Evolutionary conservation across 2,113 vertebrate species (phyloP).

Genomic region (Perccottus glenii): DNA sequence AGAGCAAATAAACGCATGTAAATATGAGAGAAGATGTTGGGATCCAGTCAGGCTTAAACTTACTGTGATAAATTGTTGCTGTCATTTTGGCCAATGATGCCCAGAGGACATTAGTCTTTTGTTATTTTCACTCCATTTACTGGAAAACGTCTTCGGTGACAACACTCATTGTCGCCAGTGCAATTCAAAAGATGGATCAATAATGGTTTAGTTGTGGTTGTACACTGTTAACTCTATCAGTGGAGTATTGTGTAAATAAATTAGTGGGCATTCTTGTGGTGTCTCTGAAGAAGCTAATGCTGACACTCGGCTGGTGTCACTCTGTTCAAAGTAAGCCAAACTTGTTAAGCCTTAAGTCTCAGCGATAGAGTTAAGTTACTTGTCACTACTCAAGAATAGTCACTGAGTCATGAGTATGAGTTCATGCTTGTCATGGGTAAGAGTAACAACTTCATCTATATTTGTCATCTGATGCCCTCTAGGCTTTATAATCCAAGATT

Average conservation of each 20-base stretch:
- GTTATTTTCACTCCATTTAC: conserved; percentile 30
- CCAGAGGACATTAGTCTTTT: conserved; percentile 24
- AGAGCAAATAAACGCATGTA: not conserved
- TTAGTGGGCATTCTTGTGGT: not conserved
- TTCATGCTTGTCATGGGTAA: not conserved
- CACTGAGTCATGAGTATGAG: not conserved
- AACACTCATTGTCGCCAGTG: conserved; percentile 5
- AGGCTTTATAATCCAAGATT: too few species aligned
- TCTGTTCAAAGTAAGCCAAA: conserved; percentile 1
- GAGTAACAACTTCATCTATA: too few species aligned
- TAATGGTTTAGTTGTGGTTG: not conserved
- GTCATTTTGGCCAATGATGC: conserved; percentile 6
- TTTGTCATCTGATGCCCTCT: too few species aligned
- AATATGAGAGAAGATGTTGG: not conserved
- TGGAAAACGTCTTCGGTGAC: not conserved
- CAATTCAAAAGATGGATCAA: conserved; percentile 12
- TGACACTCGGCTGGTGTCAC: not conserved
- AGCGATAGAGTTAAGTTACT: not conserved
- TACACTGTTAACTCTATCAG: too few species aligned
- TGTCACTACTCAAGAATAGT: conserved; percentile 2
- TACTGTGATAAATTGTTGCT: conserved; percentile 12
- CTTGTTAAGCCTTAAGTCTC: conserved; percentile 2
- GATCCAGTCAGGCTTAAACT: not conserved
- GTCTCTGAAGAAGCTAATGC: not conserved
- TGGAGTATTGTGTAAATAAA: not conserved